phyloP scores from a whole-genome alignment of 2,797 vertebrate species.

The Sylvia borin region DNA sequence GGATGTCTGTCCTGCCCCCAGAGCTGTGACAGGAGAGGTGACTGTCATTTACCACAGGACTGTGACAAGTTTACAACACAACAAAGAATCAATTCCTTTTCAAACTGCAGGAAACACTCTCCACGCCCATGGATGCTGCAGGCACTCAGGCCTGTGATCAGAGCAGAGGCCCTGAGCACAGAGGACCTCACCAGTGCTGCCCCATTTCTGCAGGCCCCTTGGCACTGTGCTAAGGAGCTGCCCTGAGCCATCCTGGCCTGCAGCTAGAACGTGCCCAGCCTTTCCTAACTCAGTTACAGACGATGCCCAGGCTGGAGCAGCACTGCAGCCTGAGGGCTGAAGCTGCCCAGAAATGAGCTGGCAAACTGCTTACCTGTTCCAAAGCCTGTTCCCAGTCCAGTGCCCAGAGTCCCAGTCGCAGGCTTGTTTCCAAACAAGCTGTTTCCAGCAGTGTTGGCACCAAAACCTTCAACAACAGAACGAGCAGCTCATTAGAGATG shows the following conservation, averaged over 20 bases:
- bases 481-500: not conserved
- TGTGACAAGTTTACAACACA: not conserved
- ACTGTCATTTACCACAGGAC: not conserved
- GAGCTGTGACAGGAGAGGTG: slow-evolving; percentile 68
- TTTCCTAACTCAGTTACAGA: not conserved
- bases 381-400: slow-evolving; percentile 88
- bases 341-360: not conserved
- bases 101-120: not conserved
- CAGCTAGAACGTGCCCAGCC: not conserved
- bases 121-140: fast-evolving
- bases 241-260: not conserved
- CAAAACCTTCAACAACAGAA: slow-evolving; percentile 83
- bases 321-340: not conserved
- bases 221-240: not conserved
- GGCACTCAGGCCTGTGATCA: not conserved
- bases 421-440: slow-evolving; percentile 92
- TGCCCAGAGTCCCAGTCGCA: slow-evolving; percentile 85
- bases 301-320: not conserved
- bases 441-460: slow-evolving; percentile 81
- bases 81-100: fast-evolving
- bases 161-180: not conserved
- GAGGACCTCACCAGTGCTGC: not conserved
- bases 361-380: slow-evolving; percentile 83
- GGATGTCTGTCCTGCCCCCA: slow-evolving; percentile 86
- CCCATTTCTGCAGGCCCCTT: not conserved